Conservation (phyloP, 92 coral and sea anemone genomes). For the Isaurus tuberculatus region DNA sequence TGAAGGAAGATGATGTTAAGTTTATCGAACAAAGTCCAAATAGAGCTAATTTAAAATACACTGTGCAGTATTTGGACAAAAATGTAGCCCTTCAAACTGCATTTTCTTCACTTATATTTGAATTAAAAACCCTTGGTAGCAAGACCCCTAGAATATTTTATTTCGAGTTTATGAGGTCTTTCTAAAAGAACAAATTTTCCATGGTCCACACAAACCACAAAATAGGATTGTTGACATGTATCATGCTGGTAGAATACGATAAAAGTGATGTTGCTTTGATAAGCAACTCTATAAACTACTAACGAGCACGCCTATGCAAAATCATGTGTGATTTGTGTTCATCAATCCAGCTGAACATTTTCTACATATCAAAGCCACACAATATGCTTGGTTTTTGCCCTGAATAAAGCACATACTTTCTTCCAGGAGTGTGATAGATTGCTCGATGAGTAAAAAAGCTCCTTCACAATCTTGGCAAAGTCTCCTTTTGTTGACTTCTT, state of each 20-base stretch:
- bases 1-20: constrained; percentile 34
- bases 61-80: constrained; percentile 66
- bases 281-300: not conserved
- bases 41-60: constrained; percentile 56
- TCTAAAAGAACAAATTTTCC: constrained; percentile 52
- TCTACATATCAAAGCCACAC: constrained; percentile 65
- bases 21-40: constrained; percentile 71
- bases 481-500: constrained; percentile 66
- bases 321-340: constrained; percentile 74
- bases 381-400: constrained; percentile 66
- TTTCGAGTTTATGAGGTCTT: constrained; percentile 70
- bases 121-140: constrained; percentile 52
- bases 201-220: constrained; percentile 41
- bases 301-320: constrained; percentile 47
- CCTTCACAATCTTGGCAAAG: constrained; percentile 32
- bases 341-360: constrained; percentile 72
- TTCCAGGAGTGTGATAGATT: constrained; percentile 64
- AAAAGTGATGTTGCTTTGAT: too few relatives aligned
- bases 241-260: too few relatives aligned
- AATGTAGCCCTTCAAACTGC: constrained; percentile 56
- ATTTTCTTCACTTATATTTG: constrained; percentile 65
- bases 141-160: constrained; percentile 64
- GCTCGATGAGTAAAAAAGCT: constrained; percentile 63
- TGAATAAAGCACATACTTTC: constrained; percentile 60
- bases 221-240: too few relatives aligned